These are phyloP conservation scores for Todus mexicanus DNA, from an alignment of 2,797 vertebrate species.

Conservation along the genomic window DNA sequence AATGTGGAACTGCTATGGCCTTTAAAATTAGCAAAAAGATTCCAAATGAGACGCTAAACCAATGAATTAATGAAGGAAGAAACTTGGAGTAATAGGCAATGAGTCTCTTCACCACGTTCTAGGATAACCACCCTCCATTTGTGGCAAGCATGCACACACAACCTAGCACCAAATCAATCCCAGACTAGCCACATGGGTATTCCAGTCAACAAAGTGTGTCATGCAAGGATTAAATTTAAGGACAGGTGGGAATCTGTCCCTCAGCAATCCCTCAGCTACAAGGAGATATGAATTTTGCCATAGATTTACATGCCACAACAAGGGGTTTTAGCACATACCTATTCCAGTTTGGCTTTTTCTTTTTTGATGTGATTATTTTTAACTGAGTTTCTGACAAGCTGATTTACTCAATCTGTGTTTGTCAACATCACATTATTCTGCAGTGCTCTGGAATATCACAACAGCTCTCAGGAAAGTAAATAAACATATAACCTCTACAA, in stretches of 20 bases:
- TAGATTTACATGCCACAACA: not conserved
- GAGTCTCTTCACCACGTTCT: not conserved
- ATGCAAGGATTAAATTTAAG: not conserved
- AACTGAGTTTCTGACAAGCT: not conserved
- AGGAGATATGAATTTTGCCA: not conserved
- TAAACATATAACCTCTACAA: not conserved
- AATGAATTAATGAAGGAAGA: not conserved
- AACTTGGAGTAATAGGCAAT: not conserved
- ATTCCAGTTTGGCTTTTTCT: not conserved
- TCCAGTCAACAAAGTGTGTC: not conserved
- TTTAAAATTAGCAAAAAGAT: not conserved
- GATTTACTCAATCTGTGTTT: not conserved
- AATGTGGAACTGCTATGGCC: not conserved
- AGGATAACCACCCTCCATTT: not conserved
- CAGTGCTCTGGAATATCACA: not conserved
- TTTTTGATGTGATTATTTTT: not conserved
- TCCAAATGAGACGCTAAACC: not conserved
- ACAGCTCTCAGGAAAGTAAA: constrained; percentile 21
- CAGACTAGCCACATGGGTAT: not conserved
- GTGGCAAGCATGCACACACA: not conserved
- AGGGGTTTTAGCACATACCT: constrained; percentile 29
- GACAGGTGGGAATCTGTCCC: not conserved
- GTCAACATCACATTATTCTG: not conserved
- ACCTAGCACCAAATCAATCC: not conserved
- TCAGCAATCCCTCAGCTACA: not conserved